Evolutionary conservation across 2,888 invertebrate species (phyloP).

Genomic region (Troglohyphantes excavatus): DNA sequence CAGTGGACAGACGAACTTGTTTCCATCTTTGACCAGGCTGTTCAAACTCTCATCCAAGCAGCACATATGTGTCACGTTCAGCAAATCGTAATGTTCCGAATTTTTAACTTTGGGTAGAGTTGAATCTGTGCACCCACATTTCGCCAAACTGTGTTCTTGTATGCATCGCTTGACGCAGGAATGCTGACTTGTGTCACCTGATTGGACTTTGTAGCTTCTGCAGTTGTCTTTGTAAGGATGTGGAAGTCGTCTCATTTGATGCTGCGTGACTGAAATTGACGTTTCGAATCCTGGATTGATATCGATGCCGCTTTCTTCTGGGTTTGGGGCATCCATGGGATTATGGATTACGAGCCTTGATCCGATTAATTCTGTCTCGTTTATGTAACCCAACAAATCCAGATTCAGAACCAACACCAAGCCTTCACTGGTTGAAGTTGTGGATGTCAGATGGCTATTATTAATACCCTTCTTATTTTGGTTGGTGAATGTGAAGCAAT

Average conservation of each 20-base stretch:
- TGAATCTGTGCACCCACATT: slow-evolving; percentile 43
- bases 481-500: slow-evolving; percentile 61
- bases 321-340: slow-evolving; percentile 52
- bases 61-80: not conserved
- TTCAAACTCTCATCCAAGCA: slow-evolving; percentile 25
- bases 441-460: not conserved
- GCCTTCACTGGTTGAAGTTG: not conserved
- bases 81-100: not conserved
- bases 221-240: slow-evolving; percentile 50
- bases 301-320: slow-evolving; percentile 37
- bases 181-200: not conserved
- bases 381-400: slow-evolving; percentile 61
- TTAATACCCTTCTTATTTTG: not conserved
- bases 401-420: slow-evolving; percentile 76
- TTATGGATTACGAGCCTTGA: slow-evolving; percentile 78
- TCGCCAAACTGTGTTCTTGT: not conserved
- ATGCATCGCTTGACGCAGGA: slow-evolving; percentile 16
- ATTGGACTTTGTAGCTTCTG: not conserved
- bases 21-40: not conserved
- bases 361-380: slow-evolving; percentile 71
- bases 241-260: slow-evolving; percentile 3
- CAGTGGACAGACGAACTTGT: slow-evolving; percentile 34
- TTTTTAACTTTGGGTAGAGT: not conserved
- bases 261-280: slow-evolving; percentile 6
- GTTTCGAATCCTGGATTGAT: slow-evolving; percentile 58